These are phyloP conservation scores for Neogale vison DNA, from an alignment of 2,113 vertebrate genomes.

Conservation along the genomic window DNA sequence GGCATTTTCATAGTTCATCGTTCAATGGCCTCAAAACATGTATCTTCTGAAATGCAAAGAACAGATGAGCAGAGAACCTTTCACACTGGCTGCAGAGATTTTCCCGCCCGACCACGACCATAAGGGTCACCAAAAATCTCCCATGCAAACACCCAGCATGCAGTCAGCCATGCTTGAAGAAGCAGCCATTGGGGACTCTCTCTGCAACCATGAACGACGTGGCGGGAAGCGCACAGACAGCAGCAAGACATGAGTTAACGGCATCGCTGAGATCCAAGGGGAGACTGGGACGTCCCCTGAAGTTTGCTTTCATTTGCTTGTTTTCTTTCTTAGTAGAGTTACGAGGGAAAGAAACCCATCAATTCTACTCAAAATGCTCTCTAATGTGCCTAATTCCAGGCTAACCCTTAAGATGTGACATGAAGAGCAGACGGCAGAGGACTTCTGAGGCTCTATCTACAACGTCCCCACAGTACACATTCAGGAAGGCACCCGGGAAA, in stretches of 20 bases:
- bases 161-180: constrained; percentile 91
- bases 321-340: constrained; percentile 41
- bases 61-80: constrained; percentile 57
- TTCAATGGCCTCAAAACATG: neutral
- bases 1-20: constrained; percentile 28
- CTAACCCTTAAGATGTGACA: neutral
- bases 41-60: constrained; percentile 67
- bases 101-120: constrained; percentile 58
- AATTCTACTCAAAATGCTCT: neutral
- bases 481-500: neutral
- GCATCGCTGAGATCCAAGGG: constrained; percentile 25
- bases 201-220: constrained; percentile 38
- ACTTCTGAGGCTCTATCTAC: neutral
- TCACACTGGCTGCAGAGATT: constrained; percentile 65
- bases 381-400: neutral
- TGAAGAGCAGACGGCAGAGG: neutral
- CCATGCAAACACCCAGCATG: constrained; percentile 91
- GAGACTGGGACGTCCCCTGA: constrained; percentile 53
- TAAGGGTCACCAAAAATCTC: constrained; percentile 66
- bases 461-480: neutral
- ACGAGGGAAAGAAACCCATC: neutral
- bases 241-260: constrained; percentile 80
- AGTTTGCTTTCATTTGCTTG: constrained; percentile 50
- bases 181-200: constrained; percentile 49
- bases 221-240: constrained; percentile 80